Conservation (phyloP, 1,140 invertebrate genomes). For the Tachypleus tridentatus region DNA sequence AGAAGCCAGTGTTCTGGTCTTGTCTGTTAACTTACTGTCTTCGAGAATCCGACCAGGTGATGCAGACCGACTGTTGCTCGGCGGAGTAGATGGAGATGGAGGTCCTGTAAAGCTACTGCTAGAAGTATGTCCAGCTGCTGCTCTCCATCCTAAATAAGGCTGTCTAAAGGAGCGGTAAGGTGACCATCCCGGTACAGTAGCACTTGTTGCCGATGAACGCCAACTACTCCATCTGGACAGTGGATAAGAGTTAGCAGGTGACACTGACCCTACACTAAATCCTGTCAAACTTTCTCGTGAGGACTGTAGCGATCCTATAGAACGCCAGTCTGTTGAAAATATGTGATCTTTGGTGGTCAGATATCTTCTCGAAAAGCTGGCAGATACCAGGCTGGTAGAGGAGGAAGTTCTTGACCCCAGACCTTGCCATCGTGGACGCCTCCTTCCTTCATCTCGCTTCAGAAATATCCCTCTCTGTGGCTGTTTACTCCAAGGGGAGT, state of each 20-base stretch:
- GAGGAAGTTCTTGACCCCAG: conserved; percentile 55
- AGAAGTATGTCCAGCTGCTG: conserved; percentile 13
- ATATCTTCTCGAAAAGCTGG: neutral
- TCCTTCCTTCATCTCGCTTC: conserved; percentile 13
- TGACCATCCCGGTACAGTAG: conserved; percentile 9
- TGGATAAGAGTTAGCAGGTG: neutral
- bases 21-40: no score
- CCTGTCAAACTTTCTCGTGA: conserved; percentile 25
- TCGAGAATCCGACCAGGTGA: conserved; percentile 11
- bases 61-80: conserved; percentile 16
- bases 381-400: conserved; percentile 43
- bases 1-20: no score
- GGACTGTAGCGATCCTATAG: conserved; percentile 17
- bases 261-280: neutral
- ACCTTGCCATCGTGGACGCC: conserved; percentile 45
- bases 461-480: conserved; percentile 30
- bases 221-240: conserved; percentile 76
- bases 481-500: conserved; percentile 38
- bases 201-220: conserved; percentile 55
- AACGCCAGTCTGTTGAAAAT: conserved; percentile 21
- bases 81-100: conserved; percentile 44
- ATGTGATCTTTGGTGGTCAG: neutral
- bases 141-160: conserved; percentile 20
- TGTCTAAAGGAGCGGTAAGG: conserved; percentile 20
- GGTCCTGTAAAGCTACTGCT: conserved; percentile 23